These are phyloP conservation scores for Drosophila nr. fundita DNA, from an alignment of 2,888 invertebrate genomes.

Conservation along the genomic window DNA sequence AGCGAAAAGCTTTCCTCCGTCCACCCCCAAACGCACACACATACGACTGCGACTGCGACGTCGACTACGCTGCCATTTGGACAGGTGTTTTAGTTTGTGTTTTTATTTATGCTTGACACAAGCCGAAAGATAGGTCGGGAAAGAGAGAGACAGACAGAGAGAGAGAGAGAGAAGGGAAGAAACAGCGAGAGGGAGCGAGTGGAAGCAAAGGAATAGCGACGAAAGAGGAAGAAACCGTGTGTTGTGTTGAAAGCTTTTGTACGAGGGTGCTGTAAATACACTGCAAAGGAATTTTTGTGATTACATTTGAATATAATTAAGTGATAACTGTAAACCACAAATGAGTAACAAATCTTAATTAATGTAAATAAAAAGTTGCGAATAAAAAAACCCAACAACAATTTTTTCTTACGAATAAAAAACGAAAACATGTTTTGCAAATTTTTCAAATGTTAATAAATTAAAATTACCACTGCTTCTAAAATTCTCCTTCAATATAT, in stretches of 20 bases:
- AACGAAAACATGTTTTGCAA: too few species aligned
- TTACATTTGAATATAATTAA: conserved; percentile 1
- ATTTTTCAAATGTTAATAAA: background rate
- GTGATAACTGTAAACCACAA: conserved; percentile 12
- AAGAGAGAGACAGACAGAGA: background rate
- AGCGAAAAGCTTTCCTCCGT: conserved; percentile 61
- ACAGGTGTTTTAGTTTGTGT: conserved; percentile 73
- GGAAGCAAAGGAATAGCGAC: background rate
- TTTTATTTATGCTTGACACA: conserved; percentile 55
- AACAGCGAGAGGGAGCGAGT: background rate
- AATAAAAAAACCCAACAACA: too few species aligned
- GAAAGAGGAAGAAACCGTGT: background rate
- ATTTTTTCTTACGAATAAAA: too few species aligned
- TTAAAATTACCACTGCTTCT: background rate
- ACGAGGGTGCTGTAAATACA: conserved; percentile 52
- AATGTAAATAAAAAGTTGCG: background rate
- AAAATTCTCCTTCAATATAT: background rate
- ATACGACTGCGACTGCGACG: conserved; percentile 24
- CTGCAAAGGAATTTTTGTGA: conserved; percentile 34
- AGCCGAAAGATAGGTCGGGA: background rate
- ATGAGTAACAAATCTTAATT: conserved; percentile 3
- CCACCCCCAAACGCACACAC: conserved; percentile 18
- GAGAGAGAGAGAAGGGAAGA: background rate
- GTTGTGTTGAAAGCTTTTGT: conserved; percentile 48
- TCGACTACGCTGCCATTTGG: conserved; percentile 64